Evolutionary conservation across 2,113 vertebrate genomes (phyloP).

Genomic region (Vireo altiloquus): DNA sequence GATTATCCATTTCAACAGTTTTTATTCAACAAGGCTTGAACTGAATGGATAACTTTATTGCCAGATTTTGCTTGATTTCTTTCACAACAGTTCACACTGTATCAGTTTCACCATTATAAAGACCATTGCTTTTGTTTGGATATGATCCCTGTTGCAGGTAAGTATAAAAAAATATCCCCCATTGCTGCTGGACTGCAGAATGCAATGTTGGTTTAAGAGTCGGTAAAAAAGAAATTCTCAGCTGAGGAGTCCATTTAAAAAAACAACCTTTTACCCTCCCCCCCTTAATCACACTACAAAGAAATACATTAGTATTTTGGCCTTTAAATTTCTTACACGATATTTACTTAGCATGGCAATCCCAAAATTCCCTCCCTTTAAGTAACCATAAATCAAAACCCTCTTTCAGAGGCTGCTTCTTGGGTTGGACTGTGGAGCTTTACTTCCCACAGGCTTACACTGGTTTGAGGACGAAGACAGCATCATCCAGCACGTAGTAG

Average conservation of each 20-base stretch:
- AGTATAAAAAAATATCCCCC: conserved; percentile 76
- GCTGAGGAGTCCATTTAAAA: conserved; percentile 56
- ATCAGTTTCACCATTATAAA: neutral
- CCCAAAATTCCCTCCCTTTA: conserved; percentile 54
- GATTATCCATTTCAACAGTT: conserved; percentile 67
- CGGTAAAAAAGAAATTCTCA: conserved; percentile 71
- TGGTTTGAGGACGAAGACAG: conserved; percentile 90
- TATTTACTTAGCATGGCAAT: conserved; percentile 53
- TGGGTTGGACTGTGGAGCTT: conserved; percentile 22
- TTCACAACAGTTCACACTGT: conserved; percentile 49
- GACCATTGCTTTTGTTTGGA: conserved; percentile 68
- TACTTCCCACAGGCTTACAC: conserved; percentile 55
- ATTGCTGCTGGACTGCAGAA: conserved; percentile 61
- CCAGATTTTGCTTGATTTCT: conserved; percentile 53
- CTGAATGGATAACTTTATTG: conserved; percentile 63
- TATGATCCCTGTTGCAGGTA: conserved; percentile 61
- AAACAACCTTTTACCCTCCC: conserved; percentile 17
- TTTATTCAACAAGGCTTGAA: conserved; percentile 54
- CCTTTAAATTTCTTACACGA: conserved; percentile 71
- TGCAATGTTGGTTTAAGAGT: conserved; percentile 58
- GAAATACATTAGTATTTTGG: conserved; percentile 81
- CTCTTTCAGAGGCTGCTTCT: conserved; percentile 54
- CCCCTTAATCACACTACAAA: conserved; percentile 69
- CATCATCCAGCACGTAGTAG: conserved; percentile 94
- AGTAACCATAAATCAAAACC: conserved; percentile 6